Base-by-base conservation (phyloP, 2,888 invertebrate species). In the Danaus chrysippus region DNA sequence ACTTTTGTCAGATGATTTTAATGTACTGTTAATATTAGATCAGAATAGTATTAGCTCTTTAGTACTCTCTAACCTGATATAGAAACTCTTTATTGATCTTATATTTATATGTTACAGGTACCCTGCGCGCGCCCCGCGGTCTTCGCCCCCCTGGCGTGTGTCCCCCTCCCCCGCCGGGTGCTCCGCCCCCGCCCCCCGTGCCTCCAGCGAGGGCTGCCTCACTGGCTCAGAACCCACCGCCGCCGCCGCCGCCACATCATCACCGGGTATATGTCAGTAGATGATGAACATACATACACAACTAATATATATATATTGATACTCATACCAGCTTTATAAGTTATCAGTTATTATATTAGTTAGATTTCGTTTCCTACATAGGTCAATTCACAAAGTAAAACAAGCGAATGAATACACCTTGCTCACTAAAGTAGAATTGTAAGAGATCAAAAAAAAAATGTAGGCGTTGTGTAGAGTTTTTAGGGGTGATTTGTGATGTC, bases 91-190 rank as follows among this genome's bases (percentile, higher is more conserved):
- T 8, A 3, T 34, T 34, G 23, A 34, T 34, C 23, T 34, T 5
- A 34, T 34, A 34, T 34, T 34, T 8, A 34, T 34, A 6, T 34
- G 17, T 23, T 42, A 0, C 81, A 86, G 91, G 91, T 12, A 88
- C 91, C 0, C 78, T 92, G 61, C 86, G 90, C 0, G 85, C 89
- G 8, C 81, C 87, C 8, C 92, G 92, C 58, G 88, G 91, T 0
- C 76, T 92, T 44, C 91, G 92, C 34, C 92, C 92, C n/a, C 93
- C 93, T 10, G 87, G 91, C 58, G 89, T 89, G 65, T 88, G 91
- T 59, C 93, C 93, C 0, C 93, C 93, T 10, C 93, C 93, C 10
- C 93, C 93, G 9, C 83, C 89, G 17, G 84, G 87, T 69, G 91
- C 90, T 11, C 92, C 92, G n/a, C 83, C 90, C 1, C 87, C 87